Percentiles rank a stretch among this genome's conserved stretches.
phyloP scores from a whole-genome alignment of 2,113 vertebrate species.

The Guaruba guarouba region DNA sequence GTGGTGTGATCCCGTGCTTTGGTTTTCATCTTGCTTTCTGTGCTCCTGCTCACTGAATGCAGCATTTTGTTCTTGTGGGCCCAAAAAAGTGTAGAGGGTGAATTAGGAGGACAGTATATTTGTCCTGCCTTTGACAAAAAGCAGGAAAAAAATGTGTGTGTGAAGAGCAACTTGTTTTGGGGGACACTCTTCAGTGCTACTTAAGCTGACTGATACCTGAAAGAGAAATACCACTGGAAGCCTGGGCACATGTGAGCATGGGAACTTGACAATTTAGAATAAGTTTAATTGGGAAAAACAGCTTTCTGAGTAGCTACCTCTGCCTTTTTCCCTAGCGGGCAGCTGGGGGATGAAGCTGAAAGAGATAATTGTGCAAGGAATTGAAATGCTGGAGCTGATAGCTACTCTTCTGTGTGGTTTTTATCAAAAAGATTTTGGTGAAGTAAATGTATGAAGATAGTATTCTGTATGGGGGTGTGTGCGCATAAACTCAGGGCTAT shows the following conservation, averaged over 20 bases:
- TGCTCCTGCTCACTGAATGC: not conserved
- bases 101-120: not conserved
- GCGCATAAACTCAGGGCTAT: not conserved
- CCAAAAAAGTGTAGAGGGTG: not conserved
- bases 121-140: not conserved
- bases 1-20: not conserved
- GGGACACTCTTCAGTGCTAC: rapidly evolving
- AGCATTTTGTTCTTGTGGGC: not conserved
- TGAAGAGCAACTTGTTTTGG: not conserved
- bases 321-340: not conserved
- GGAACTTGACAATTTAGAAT: not conserved
- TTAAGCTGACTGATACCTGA: not conserved
- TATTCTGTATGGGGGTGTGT: not conserved
- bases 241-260: not conserved
- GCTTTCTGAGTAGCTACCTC: not conserved
- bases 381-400: not conserved
- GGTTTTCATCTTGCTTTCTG: not conserved
- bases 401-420: not conserved
- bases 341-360: not conserved
- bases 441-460: not conserved
- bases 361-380: not conserved
- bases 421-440: not conserved
- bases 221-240: not conserved
- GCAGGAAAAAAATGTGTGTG: not conserved
- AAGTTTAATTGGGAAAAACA: not conserved